Evolutionary conservation across 2,888 invertebrate genomes (phyloP).

Genomic region (Serrognathus titanus): DNA sequence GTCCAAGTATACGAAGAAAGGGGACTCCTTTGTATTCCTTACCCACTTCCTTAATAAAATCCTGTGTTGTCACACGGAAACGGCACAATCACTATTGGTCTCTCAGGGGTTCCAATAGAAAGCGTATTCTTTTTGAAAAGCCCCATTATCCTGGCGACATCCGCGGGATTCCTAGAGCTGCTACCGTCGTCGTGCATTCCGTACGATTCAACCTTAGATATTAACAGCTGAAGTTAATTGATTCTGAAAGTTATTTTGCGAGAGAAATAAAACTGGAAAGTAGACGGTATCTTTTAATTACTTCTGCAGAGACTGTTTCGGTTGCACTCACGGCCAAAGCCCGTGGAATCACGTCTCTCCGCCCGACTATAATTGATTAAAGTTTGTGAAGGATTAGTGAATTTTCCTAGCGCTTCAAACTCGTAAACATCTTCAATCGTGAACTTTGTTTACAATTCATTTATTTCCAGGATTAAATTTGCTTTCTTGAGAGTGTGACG

Average conservation of each 20-base stretch:
- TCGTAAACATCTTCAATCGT: constrained; percentile 26
- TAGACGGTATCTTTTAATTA: constrained; percentile 27
- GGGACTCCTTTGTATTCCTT: constrained; percentile 35
- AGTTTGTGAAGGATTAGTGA: constrained; percentile 23
- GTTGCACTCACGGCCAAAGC: not conserved
- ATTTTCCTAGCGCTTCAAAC: constrained; percentile 13
- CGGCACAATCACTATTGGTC: constrained; percentile 40
- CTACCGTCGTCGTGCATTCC: constrained; percentile 17
- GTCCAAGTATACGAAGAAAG: constrained; percentile 15
- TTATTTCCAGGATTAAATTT: constrained; percentile 27
- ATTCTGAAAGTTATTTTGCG: constrained; percentile 21
- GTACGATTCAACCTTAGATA: not conserved
- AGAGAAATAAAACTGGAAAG: constrained; percentile 10
- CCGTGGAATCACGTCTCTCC: not conserved
- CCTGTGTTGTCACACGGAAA: constrained; percentile 40
- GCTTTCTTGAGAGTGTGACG: constrained; percentile 14
- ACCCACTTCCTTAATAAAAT: constrained; percentile 40
- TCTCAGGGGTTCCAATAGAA: constrained; percentile 36
- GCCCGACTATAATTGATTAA: constrained; percentile 23
- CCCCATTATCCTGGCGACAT: constrained; percentile 30
- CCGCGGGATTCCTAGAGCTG: constrained; percentile 23
- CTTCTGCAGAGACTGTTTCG: constrained; percentile 22
- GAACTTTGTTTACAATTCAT: constrained; percentile 33
- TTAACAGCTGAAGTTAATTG: constrained; percentile 24
- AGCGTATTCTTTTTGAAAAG: constrained; percentile 36